Base-by-base conservation (phyloP, 2,113 vertebrate genomes). In the Caloenas nicobarica region DNA sequence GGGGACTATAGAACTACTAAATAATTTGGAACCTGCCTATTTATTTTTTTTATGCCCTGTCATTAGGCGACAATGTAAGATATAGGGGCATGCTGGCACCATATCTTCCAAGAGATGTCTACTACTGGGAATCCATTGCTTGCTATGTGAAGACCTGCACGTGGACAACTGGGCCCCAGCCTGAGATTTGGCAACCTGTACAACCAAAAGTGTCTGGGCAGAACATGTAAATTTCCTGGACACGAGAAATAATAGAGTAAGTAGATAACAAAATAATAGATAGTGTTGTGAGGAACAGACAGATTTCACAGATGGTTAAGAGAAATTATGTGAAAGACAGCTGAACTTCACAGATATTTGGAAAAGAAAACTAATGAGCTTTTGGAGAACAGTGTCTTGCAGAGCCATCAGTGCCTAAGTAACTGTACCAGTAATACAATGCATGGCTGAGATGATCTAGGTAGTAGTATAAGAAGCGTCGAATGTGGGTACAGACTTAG, bases 71-170 rank as follows among this genome's bases (percentile, higher is more conserved):
- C 36, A 82, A 24, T 68, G 23, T 33, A 71, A 66, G 60, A 66
- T 16, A 42, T 1, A 57, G 6, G 15, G 21, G 4, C 4, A 28
- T 1, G 3, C 4, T 71, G n/a, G 26, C 28, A 92, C 3, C 2
- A 7, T 54, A 60, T 60, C 34, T 88, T 82, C 51, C 11, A 36
- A 76, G 24, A 76, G 3, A 22, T 74, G 2, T 38, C 42, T 60
- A 3, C 60, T 74, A 48, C 24, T 38, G 13, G 36, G 16, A 61
- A 12, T 1, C 38, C 11, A 2, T 1, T 66, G 9, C 17, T 84
- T 78, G 9, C 5, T 73, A 14, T 71, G 13, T 53, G 56, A 58
- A 85, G 5, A 18, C 58, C 46, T 91, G 28, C 40, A 71, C 10
- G 16, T 50, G 29, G 12, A 46, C 17, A 66, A 57, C 11, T 69